phyloP scores from a whole-genome alignment of 2,113 vertebrate genomes.

The Silurus glanis region DNA sequence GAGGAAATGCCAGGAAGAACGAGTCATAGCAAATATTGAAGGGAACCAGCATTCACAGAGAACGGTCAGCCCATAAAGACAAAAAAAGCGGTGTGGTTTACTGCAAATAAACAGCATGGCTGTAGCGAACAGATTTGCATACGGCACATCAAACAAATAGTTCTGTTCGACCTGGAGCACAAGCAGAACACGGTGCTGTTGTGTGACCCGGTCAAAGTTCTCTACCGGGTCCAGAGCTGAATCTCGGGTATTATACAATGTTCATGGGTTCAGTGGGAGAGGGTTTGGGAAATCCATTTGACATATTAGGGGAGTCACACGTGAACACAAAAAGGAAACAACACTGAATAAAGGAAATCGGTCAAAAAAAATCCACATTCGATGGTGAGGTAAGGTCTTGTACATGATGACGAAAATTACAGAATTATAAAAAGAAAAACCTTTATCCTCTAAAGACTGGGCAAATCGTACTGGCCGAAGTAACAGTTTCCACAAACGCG shows the following conservation, averaged over 20 bases:
- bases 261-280: background rate
- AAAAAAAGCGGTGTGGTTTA: background rate
- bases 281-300: background rate
- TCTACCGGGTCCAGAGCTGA: background rate
- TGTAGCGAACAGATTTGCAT: background rate
- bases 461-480: too few species aligned
- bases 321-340: background rate
- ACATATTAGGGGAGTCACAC: background rate
- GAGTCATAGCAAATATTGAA: constrained; percentile 25
- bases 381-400: too few species aligned
- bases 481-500: background rate
- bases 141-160: background rate
- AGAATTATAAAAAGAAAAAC: too few species aligned
- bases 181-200: background rate
- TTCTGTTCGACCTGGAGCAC: background rate
- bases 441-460: too few species aligned
- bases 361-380: too few species aligned
- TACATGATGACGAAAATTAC: too few species aligned
- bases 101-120: background rate
- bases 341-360: background rate
- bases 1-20: constrained; percentile 46
- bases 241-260: background rate
- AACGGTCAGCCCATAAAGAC: background rate
- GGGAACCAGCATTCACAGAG: background rate
- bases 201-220: background rate